A percentile compares a stretch with the other conserved stretches of the same genome.
phyloP scores from a whole-genome alignment of 1,140 invertebrate genomes.

The Halyomorpha halys region DNA sequence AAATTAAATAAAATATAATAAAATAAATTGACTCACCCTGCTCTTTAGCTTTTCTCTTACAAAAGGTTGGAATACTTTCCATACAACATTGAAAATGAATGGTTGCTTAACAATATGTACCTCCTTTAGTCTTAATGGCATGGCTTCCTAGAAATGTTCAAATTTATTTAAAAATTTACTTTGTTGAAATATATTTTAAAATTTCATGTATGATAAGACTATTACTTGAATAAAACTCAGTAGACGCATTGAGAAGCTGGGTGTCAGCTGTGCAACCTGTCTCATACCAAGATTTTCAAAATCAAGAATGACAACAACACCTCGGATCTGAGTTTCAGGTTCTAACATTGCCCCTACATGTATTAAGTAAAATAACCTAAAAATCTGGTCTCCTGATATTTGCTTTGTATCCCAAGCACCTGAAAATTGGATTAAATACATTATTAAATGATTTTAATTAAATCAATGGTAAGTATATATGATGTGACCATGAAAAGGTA shows the following conservation, averaged over 20 bases:
- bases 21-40: constrained; percentile 47
- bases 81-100: constrained; percentile 77
- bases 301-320: constrained; percentile 68
- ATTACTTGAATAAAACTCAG: constrained; percentile 60
- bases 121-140: constrained; percentile 77
- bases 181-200: background rate
- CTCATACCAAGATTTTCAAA: constrained; percentile 62
- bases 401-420: constrained; percentile 60
- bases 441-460: constrained; percentile 9
- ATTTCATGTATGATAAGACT: background rate
- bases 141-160: constrained; percentile 62
- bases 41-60: constrained; percentile 71
- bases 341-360: constrained; percentile 62
- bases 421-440: constrained; percentile 28
- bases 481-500: background rate
- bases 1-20: no score
- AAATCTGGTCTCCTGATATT: constrained; percentile 58
- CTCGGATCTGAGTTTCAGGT: constrained; percentile 55
- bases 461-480: background rate
- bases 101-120: constrained; percentile 86
- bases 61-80: constrained; percentile 79
- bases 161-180: background rate
- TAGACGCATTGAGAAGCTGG: constrained; percentile 59
- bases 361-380: constrained; percentile 65
- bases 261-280: constrained; percentile 58